Percentiles rank a stretch among this genome's conserved stretches.
phyloP scores from a whole-genome alignment of 2,113 vertebrate species.

The Bettongia penicillata region DNA sequence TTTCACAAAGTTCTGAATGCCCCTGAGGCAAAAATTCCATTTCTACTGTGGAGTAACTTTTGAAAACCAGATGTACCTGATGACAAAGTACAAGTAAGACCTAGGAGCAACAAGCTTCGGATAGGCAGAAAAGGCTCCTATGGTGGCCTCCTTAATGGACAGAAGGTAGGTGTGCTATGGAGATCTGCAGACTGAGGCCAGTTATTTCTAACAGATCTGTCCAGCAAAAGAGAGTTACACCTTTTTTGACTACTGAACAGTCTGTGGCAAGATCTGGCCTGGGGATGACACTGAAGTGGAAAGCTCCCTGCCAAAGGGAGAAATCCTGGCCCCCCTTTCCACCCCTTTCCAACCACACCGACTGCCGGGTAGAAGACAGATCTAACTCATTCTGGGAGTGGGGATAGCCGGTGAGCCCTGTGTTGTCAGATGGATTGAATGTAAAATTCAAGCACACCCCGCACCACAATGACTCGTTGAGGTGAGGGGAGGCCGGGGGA shows the following conservation, averaged over 20 bases:
- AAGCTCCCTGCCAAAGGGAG: neutral
- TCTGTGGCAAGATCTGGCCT: neutral
- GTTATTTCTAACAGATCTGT: neutral
- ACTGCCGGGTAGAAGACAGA: neutral
- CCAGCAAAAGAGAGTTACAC: neutral
- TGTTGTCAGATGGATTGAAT: too few species aligned
- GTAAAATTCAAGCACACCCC: neutral
- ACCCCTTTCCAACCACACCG: neutral
- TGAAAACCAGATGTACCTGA: neutral
- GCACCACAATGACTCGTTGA: neutral
- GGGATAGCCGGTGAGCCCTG: neutral
- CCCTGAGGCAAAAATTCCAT: conserved; percentile 10
- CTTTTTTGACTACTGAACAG: neutral
- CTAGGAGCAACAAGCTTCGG: conserved; percentile 51
- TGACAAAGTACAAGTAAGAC: conserved; percentile 29
- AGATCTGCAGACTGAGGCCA: neutral
- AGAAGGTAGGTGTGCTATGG: neutral
- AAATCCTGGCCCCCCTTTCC: neutral
- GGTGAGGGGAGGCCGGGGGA: neutral
- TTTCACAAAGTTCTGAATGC: conserved; percentile 17
- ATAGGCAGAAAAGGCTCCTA: neutral
- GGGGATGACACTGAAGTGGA: neutral
- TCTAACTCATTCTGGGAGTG: neutral
- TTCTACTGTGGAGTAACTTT: conserved; percentile 34
- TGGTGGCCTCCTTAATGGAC: neutral